These are phyloP conservation scores for Hypomecis atomaria DNA, from an alignment of 2,888 invertebrate species.

Conservation along the genomic window DNA sequence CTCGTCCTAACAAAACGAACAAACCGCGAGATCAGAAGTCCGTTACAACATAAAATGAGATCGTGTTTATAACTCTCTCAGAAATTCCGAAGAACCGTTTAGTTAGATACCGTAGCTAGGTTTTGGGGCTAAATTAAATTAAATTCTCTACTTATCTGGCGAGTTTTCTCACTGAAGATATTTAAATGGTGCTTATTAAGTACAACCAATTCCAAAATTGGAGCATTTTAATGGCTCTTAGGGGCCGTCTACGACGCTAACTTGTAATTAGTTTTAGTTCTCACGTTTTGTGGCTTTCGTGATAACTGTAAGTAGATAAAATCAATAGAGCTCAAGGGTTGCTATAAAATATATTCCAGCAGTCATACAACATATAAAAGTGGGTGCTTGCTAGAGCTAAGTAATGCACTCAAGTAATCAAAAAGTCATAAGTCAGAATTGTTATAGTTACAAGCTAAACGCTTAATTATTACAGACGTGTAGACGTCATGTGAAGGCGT, in stretches of 20 bases:
- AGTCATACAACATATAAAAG: no score
- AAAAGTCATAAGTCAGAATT: no score
- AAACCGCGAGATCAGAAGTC: constrained; percentile 44
- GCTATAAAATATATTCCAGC: no score
- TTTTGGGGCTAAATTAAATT: constrained; percentile 63
- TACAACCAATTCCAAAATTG: constrained; percentile 23
- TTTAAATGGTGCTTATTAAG: constrained; percentile 25
- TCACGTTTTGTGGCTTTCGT: not conserved
- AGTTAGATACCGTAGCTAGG: constrained; percentile 51
- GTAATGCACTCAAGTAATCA: no score
- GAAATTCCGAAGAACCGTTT: constrained; percentile 55
- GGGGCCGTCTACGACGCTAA: constrained; percentile 9
- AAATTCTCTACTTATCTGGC: constrained; percentile 60
- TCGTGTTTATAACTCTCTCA: constrained; percentile 51
- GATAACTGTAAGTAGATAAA: no score
- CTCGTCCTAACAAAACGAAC: constrained; percentile 30
- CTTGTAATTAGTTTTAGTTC: constrained; percentile 15
- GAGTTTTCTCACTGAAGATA: constrained; percentile 53
- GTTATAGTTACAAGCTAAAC: no score
- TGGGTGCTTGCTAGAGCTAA: no score
- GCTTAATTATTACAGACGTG: no score
- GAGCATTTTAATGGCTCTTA: constrained; percentile 32
- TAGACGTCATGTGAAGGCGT: no score
- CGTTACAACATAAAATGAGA: constrained; percentile 50
- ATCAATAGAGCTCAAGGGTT: no score